Evolutionary conservation across 2,797 vertebrate genomes (phyloP).

Genomic region (Poecile montanus): DNA sequence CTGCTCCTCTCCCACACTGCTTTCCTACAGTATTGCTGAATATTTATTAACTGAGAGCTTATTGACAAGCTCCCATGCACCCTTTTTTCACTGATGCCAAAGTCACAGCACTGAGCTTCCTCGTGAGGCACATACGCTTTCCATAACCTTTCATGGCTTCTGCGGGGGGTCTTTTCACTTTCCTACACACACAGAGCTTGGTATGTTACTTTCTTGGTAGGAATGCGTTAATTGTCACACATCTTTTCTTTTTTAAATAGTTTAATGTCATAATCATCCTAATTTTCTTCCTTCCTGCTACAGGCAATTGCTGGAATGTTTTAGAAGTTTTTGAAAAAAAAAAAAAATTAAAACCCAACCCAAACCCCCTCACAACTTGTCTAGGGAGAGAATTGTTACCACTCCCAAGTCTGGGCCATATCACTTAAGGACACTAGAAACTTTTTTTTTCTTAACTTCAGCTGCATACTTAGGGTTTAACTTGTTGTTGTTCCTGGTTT

Average conservation of each 20-base stretch:
- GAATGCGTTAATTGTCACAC: conserved; percentile 49
- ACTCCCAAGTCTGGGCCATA: not conserved
- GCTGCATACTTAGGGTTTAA: not conserved
- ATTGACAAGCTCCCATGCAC: not conserved
- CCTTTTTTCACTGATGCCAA: not conserved
- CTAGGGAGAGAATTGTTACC: not conserved
- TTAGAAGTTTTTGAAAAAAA: not conserved
- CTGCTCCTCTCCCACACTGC: not conserved
- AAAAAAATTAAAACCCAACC: rapidly evolving
- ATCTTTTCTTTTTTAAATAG: conserved; percentile 48
- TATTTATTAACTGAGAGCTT: not conserved
- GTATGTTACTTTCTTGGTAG: conserved; percentile 5
- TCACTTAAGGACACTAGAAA: not conserved
- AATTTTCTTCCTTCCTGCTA: conserved; percentile 59
- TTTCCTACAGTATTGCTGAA: not conserved
- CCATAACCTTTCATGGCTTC: not conserved
- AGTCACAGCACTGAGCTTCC: not conserved
- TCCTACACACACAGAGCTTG: conserved; percentile 1
- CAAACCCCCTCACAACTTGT: not conserved
- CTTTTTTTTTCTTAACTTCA: not conserved
- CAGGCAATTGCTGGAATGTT: conserved; percentile 43
- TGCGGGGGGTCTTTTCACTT: conserved; percentile 22
- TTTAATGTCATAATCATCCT: conserved; percentile 59
- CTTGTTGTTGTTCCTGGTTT: not conserved
- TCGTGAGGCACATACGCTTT: not conserved